These are phyloP conservation scores for Drosophila mulleri DNA, from an alignment of 2,888 invertebrate species.

Conservation along the genomic window DNA sequence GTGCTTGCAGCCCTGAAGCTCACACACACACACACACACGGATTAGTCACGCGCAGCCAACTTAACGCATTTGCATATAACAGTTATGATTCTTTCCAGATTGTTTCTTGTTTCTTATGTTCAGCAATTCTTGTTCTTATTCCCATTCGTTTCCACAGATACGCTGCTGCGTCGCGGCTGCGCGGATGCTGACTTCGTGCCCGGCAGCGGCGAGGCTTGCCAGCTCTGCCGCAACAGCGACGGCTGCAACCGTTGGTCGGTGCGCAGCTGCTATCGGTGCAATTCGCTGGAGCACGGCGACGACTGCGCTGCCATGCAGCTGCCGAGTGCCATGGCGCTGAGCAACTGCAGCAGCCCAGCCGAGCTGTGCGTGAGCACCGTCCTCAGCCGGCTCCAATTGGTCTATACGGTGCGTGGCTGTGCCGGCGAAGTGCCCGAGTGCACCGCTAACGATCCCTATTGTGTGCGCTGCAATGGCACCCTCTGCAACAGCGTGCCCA, in stretches of 20 bases:
- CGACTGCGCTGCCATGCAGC: slow-evolving; percentile 65
- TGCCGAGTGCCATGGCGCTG: slow-evolving; percentile 49
- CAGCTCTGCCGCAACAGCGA: slow-evolving; percentile 73
- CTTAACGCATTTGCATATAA: slow-evolving; percentile 4
- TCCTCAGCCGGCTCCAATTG: slow-evolving; percentile 65
- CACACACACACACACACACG: too few species aligned
- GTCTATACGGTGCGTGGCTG: slow-evolving; percentile 79
- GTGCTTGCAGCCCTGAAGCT: slow-evolving; percentile 1
- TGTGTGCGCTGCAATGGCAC: slow-evolving; percentile 81
- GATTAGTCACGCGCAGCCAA: slow-evolving; percentile 1
- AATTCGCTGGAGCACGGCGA: slow-evolving; percentile 66
- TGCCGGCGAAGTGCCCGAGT: slow-evolving; percentile 71
- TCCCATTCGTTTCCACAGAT: slow-evolving; percentile 39
- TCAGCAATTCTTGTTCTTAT: too few species aligned
- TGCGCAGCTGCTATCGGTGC: slow-evolving; percentile 81
- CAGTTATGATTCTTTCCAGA: neutral
- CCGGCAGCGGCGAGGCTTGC: slow-evolving; percentile 57
- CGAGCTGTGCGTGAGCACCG: slow-evolving; percentile 79
- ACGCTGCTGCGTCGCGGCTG: slow-evolving; percentile 77
- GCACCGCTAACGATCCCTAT: slow-evolving; percentile 77
- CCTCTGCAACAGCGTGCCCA: slow-evolving; percentile 72
- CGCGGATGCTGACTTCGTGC: slow-evolving; percentile 52
- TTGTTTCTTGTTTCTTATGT: neutral
- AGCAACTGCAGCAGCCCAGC: slow-evolving; percentile 65
- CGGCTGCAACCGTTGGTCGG: slow-evolving; percentile 74